Conservation (phyloP, 2,797 vertebrate genomes). For the Picus viridis region DNA sequence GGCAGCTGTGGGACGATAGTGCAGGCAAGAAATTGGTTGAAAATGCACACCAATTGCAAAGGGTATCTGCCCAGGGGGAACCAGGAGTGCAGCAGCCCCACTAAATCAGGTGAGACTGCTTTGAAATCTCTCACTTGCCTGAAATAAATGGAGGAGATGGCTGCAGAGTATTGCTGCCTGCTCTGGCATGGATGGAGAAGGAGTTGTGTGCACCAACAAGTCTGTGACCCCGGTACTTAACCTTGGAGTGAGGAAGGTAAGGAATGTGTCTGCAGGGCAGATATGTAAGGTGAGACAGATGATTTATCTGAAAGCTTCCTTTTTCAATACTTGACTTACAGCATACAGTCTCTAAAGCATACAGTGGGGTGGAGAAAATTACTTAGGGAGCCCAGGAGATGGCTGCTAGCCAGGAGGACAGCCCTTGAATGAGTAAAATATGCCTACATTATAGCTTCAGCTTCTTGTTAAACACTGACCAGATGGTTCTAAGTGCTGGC, state of each 20-base stretch:
- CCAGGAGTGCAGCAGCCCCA: not conserved
- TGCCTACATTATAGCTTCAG: not conserved
- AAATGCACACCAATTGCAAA: not conserved
- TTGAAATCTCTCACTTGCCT: not conserved
- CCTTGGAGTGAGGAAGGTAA: not conserved
- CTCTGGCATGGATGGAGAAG: not conserved
- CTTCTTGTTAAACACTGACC: slow-evolving; percentile 32
- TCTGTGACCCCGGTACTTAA: not conserved
- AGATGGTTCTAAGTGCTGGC: slow-evolving; percentile 24
- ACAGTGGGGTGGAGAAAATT: not conserved
- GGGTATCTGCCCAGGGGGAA: not conserved
- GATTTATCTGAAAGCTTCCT: not conserved
- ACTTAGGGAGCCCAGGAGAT: not conserved
- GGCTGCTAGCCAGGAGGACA: not conserved
- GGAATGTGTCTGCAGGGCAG: not conserved
- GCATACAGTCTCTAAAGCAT: not conserved
- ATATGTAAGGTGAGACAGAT: not conserved
- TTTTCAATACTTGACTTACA: not conserved
- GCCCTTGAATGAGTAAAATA: not conserved
- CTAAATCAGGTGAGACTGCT: not conserved
- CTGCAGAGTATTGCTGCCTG: not conserved
- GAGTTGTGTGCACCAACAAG: accelerated
- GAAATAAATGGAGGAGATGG: not conserved
- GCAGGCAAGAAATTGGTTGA: not conserved
- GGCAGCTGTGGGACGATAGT: not conserved